Evolutionary conservation across 2,113 vertebrate species (phyloP).

Genomic region (Mirounga angustirostris): DNA sequence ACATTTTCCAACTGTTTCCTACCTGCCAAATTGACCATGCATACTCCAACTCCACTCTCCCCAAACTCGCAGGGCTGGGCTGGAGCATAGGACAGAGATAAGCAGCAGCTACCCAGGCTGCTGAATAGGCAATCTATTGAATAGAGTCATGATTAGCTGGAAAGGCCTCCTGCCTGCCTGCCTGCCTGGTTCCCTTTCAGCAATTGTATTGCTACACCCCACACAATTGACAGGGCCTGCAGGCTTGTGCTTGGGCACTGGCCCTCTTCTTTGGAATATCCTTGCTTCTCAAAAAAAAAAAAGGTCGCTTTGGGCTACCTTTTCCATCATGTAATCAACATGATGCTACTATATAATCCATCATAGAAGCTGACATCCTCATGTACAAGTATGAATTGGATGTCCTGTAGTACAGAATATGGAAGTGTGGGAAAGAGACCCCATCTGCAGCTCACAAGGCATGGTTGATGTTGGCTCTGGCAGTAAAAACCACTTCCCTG

Average conservation of each 20-base stretch:
- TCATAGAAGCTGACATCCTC: slow-evolving; percentile 36
- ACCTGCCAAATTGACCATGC: neutral
- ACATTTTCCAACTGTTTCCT: neutral
- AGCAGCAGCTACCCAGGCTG: neutral
- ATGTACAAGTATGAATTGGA: neutral
- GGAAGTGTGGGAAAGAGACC: slow-evolving; percentile 12
- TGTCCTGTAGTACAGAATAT: neutral
- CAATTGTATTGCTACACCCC: neutral
- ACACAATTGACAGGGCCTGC: neutral
- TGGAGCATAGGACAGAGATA: neutral
- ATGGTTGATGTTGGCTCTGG: slow-evolving; percentile 8
- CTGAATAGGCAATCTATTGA: neutral
- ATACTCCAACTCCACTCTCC: neutral
- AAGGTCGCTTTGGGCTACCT: neutral
- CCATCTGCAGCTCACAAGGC: slow-evolving; percentile 23
- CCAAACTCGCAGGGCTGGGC: neutral
- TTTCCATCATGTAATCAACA: slow-evolving; percentile 43
- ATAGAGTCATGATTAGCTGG: neutral
- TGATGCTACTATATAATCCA: neutral
- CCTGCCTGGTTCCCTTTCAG: neutral
- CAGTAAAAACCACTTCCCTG: slow-evolving; percentile 59
- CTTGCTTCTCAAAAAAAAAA: neutral
- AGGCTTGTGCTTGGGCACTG: neutral
- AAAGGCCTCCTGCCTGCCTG: neutral
- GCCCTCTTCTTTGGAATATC: neutral